A percentile compares a stretch with the other conserved stretches of the same genome.
Evolutionary conservation across 2,113 vertebrate genomes (phyloP).

Genomic region (pig (Sus scrofa)): T2T-Sscrofa CM000812.6:38668501-38669000

Average conservation of each 20-base stretch:
- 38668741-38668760: background rate
- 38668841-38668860: background rate
- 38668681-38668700: background rate
- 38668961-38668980: too few species aligned
- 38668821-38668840: background rate
- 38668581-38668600: background rate
- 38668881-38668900: background rate
- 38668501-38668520: background rate
- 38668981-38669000: too few species aligned
- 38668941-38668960: too few species aligned
- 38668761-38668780: background rate
- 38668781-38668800: background rate
- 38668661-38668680: background rate
- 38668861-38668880: background rate
- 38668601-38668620: background rate
- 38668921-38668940: background rate
- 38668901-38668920: background rate
- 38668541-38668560: background rate
- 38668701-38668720: background rate
- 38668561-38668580: background rate
- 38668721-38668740: background rate
- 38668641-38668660: background rate
- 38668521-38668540: background rate
- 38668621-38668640: background rate
- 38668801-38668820: background rate